Conservation (phyloP, 2,113 vertebrate species). For the Bos indicus region DNA sequence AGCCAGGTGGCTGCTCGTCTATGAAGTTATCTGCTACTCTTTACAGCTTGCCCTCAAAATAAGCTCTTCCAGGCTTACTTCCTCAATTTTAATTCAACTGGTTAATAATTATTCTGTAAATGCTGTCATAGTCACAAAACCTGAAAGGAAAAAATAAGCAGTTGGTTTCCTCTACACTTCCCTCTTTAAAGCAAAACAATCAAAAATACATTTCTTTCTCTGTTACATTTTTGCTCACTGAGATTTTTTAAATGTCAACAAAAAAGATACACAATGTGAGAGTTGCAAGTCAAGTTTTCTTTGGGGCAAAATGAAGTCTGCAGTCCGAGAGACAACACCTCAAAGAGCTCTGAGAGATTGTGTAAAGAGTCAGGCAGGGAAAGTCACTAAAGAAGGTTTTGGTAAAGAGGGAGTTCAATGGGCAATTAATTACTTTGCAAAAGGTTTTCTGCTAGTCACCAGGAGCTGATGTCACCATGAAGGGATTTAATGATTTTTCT, state of each 20-base stretch:
- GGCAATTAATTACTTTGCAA: neutral
- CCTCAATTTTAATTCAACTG: neutral
- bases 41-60: neutral
- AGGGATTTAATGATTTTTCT: neutral
- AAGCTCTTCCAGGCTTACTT: neutral
- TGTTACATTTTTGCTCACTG: neutral
- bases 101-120: constrained; percentile 15
- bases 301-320: neutral
- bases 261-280: neutral
- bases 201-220: neutral
- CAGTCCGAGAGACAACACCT: neutral
- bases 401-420: neutral
- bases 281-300: neutral
- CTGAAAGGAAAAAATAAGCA: neutral
- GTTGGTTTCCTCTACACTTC: neutral
- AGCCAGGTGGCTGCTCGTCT: neutral
- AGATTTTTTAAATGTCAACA: neutral
- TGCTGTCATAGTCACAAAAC: neutral
- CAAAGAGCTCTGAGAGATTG: neutral
- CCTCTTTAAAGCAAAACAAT: neutral
- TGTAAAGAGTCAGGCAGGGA: neutral
- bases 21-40: neutral
- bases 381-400: neutral
- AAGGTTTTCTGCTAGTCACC: neutral
- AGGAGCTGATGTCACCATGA: neutral